Evolutionary conservation across 2,888 invertebrate species (phyloP), one percentile per base, ranked within the genome.

Genomic region (Drosophila quinaria): DNA sequence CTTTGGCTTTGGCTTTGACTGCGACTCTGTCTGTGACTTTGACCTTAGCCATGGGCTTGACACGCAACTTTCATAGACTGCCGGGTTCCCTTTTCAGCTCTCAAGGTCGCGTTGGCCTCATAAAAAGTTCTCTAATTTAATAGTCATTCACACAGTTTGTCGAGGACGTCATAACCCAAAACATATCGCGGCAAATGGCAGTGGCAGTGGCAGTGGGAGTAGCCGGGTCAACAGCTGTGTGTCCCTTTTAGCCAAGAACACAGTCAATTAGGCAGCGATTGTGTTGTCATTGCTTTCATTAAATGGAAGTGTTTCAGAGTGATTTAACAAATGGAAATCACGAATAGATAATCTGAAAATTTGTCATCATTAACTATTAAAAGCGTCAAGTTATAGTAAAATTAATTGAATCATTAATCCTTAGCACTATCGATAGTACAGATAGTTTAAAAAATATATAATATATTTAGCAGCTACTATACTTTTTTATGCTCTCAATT

Each of bases 81-180:
- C 31, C 49, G 39, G 35, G 11, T 50, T 29, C 31, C 50, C 39
- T 33, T 51, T 37, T 47, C 25, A 37, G 37, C 37, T 58, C 70
- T 80, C 83, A 83, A 83, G 87, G 83, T 84, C 83, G 61, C 37
- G 56, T 37, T 47, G 33, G 41, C 41, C 60, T 74, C 78, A 56
- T 87, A 74, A 87, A 84, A 83, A 84, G 70, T 87, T 81, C 64
- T 71, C 81, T 64, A 77, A 84, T 76, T 81, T 74, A 74, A 84
- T 81, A 79, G 67, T 52, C 70, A 73, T 69, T 72, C 76, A 55
- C 77, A 72, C 67, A 72, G 61, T 59, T 66, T 49, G 37, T 17
- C 41, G 31, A 41, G 47, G 11, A 31, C 65, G 55, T 65, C 72
- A 66, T 51, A 46, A 29, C 35, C 31, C 22, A 37, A 37, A 50